Percentiles rank a stretch among this genome's conserved stretches.
These are phyloP conservation scores for Athalia cordata DNA, from an alignment of 2,888 invertebrate species.

Conservation along the genomic window DNA sequence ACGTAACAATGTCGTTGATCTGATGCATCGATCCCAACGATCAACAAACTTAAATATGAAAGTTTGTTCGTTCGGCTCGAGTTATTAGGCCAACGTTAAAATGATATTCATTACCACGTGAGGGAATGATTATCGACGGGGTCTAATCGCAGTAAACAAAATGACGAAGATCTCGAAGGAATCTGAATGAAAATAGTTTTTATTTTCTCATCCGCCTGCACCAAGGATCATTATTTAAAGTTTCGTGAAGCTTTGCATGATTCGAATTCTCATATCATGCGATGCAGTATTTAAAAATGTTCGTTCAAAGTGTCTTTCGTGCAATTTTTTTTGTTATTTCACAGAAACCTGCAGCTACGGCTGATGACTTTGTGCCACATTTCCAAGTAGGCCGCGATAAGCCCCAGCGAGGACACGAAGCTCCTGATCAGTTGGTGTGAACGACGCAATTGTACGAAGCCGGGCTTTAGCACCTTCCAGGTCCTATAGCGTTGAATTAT, in stretches of 20 bases:
- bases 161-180: not conserved
- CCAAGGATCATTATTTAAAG: no score
- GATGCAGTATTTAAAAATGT: not conserved
- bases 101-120: not conserved
- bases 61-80: constrained; percentile 74
- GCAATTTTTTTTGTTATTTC: not conserved
- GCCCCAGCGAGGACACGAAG: constrained; percentile 59
- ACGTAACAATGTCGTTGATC: constrained; percentile 48
- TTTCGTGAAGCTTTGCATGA: no score
- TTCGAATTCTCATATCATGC: no score
- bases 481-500: constrained; percentile 56
- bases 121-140: not conserved
- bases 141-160: not conserved
- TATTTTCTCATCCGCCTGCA: no score
- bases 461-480: constrained; percentile 65
- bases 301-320: not conserved
- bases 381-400: constrained; percentile 59
- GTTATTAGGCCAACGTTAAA: constrained; percentile 64
- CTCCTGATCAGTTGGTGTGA: constrained; percentile 68
- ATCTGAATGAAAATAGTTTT: no score
- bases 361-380: constrained; percentile 27
- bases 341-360: not conserved
- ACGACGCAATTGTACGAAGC: constrained; percentile 66
- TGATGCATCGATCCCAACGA: constrained; percentile 72
- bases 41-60: constrained; percentile 70